A percentile compares a stretch with the other conserved stretches of the same genome.
These are phyloP conservation scores for Sula dactylatra DNA, from an alignment of 2,113 vertebrate species.

Conservation along the genomic window DNA sequence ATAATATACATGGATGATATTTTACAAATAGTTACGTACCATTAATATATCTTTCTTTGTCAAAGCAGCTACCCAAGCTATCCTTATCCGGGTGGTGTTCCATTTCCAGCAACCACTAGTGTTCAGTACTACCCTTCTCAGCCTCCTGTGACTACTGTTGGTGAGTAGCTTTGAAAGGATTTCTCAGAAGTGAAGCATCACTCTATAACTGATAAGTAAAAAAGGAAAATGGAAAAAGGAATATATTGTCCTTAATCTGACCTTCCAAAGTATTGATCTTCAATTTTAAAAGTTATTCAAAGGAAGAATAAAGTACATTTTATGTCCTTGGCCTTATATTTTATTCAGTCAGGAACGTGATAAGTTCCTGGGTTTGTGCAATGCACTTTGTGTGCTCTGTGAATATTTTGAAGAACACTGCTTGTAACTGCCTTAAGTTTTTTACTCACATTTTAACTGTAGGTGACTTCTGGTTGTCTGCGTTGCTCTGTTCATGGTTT, in stretches of 20 bases:
- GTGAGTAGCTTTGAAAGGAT: constrained; percentile 76
- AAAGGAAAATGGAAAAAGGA: neutral
- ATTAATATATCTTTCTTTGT: neutral
- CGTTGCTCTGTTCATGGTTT: neutral
- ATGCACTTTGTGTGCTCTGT: neutral
- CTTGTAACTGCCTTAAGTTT: neutral
- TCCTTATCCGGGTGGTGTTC: constrained; percentile 84
- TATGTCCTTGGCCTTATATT: neutral
- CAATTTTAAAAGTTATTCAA: neutral
- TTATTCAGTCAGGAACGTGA: neutral
- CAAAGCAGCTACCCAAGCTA: constrained; percentile 87
- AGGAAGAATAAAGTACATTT: neutral
- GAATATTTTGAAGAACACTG: neutral
- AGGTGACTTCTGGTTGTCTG: neutral
- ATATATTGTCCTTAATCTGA: neutral
- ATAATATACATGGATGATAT: neutral
- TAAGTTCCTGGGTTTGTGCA: neutral
- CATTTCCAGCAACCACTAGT: constrained; percentile 86
- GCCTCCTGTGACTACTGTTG: constrained; percentile 86
- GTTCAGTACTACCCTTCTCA: constrained; percentile 86
- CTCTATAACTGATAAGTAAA: neutral
- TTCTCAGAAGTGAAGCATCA: neutral
- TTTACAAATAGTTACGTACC: neutral
- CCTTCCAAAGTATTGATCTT: neutral
- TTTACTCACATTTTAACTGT: neutral